Conservation (phyloP, 92 coral and sea anemone species). For the Pocillopora meandrina region DNA sequence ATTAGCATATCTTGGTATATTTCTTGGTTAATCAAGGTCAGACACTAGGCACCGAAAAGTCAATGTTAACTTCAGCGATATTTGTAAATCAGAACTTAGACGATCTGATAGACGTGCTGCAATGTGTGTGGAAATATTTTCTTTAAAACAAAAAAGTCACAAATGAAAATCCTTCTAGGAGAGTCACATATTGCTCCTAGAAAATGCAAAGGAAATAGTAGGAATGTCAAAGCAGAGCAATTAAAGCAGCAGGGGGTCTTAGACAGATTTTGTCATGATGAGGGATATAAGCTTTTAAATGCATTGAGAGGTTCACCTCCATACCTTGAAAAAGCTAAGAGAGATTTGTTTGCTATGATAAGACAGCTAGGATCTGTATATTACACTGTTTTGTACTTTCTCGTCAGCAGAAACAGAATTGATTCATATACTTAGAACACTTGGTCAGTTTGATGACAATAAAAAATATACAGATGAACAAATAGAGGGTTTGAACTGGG, state of each 20-base stretch:
- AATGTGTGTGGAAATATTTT: neutral
- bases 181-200: constrained; percentile 27
- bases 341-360: too few relatives aligned
- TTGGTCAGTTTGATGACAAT: too few relatives aligned
- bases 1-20: constrained; percentile 65
- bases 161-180: constrained; percentile 60
- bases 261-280: too few relatives aligned
- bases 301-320: too few relatives aligned
- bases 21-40: constrained; percentile 49
- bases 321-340: too few relatives aligned
- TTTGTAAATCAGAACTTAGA: constrained; percentile 66
- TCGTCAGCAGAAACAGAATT: too few relatives aligned
- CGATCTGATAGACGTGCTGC: constrained; percentile 13
- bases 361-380: too few relatives aligned
- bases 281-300: too few relatives aligned
- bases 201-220: constrained; percentile 51
- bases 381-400: too few relatives aligned
- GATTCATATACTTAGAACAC: too few relatives aligned
- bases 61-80: constrained; percentile 51
- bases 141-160: constrained; percentile 64
- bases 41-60: constrained; percentile 34
- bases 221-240: constrained; percentile 61
- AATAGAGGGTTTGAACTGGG: too few relatives aligned
- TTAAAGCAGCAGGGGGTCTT: constrained; percentile 33
- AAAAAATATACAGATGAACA: too few relatives aligned